These are phyloP conservation scores for Cotesia glomerata DNA, from an alignment of 1,140 invertebrate species.

Conservation along the genomic window DNA sequence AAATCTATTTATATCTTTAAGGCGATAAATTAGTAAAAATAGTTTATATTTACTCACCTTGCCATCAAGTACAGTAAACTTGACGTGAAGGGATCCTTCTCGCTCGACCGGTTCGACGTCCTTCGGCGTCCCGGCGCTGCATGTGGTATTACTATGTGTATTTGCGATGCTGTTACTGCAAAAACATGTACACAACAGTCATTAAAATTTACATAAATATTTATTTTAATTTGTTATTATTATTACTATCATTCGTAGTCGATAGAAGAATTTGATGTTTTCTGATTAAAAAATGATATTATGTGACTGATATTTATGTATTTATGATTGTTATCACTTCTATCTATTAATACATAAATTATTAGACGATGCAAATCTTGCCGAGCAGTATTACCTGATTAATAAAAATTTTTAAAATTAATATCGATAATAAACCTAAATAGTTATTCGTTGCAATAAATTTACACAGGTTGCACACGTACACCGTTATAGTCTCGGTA, in stretches of 20 bases:
- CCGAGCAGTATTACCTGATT: too few species aligned
- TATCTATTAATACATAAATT: too few species aligned
- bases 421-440: not conserved
- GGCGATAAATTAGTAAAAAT: not conserved
- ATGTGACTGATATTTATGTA: too few species aligned
- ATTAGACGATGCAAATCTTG: too few species aligned
- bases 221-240: not conserved
- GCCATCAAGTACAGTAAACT: slow-evolving; percentile 80
- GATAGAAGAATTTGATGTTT: slow-evolving; percentile 2
- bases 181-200: slow-evolving; percentile 30
- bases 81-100: slow-evolving; percentile 79
- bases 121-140: slow-evolving; percentile 59
- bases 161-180: slow-evolving; percentile 49
- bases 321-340: too few species aligned
- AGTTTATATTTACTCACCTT: slow-evolving; percentile 66
- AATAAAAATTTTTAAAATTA: too few species aligned
- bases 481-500: slow-evolving; percentile 6
- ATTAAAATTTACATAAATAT: slow-evolving; percentile 1
- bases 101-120: slow-evolving; percentile 59
- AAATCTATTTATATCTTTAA: not conserved
- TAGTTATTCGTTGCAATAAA: slow-evolving; percentile 1
- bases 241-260: not conserved
- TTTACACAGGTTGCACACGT: slow-evolving; percentile 2
- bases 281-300: not conserved
- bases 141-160: slow-evolving; percentile 43